These are phyloP conservation scores for Lasioglossum villosulum DNA, from an alignment of 2,888 invertebrate species.

Conservation along the genomic window DNA sequence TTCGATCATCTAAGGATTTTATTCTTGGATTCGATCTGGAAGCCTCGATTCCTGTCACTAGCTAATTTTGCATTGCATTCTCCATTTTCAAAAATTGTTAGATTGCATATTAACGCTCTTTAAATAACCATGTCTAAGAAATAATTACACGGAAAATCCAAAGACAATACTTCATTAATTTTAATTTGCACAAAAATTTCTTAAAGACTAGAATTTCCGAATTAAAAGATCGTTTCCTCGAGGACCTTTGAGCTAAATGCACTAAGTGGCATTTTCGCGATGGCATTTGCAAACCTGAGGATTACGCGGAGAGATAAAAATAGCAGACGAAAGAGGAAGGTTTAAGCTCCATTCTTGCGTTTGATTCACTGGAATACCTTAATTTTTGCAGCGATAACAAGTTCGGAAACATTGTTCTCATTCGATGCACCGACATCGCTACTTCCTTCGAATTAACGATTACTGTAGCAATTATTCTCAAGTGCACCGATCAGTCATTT, in stretches of 20 bases:
- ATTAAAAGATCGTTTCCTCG: not conserved
- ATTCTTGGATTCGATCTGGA: not conserved
- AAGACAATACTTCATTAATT: not conserved
- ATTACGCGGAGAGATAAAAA: not conserved
- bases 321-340: not conserved
- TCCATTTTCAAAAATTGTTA: not conserved
- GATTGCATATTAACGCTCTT: not conserved
- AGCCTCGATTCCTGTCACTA: not conserved
- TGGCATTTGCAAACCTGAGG: too few relatives aligned
- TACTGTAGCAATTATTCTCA: not conserved
- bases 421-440: not conserved
- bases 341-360: not conserved
- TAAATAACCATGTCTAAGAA: not conserved
- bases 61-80: not conserved
- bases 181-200: not conserved
- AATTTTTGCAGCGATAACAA: not conserved
- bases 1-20: not conserved
- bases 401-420: not conserved
- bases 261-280: not conserved
- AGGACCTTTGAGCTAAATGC: not conserved
- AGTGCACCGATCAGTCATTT: not conserved
- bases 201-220: not conserved
- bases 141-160: not conserved
- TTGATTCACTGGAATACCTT: not conserved
- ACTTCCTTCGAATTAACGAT: not conserved